These are phyloP conservation scores for Cuniculus paca DNA, from an alignment of 2,797 vertebrate genomes.

Conservation along the genomic window DNA sequence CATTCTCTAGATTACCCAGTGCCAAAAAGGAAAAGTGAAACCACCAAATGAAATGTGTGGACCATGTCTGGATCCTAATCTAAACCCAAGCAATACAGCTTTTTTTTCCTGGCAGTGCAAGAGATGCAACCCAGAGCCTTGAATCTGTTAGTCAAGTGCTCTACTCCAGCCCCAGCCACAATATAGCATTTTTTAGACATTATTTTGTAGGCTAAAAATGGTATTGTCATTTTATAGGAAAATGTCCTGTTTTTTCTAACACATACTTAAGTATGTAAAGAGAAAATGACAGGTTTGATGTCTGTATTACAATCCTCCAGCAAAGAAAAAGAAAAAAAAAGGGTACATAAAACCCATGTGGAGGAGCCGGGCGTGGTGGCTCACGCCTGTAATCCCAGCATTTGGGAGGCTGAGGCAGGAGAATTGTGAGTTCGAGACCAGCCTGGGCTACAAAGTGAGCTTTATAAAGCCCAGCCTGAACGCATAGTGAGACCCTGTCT, in stretches of 20 bases:
- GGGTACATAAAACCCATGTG: too few relatives aligned
- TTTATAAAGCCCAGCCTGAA: too few relatives aligned
- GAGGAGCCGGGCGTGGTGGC: too few relatives aligned
- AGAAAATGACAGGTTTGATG: neutral
- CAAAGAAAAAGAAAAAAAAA: neutral
- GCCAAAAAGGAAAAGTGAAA: neutral
- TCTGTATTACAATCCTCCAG: neutral
- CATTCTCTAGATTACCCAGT: neutral
- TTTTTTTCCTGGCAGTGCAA: neutral
- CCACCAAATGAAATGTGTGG: neutral
- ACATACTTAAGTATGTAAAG: neutral
- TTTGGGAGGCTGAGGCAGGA: too few relatives aligned
- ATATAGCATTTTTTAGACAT: neutral
- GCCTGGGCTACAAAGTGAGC: too few relatives aligned
- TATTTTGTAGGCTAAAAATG: constrained; percentile 43
- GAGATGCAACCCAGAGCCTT: neutral
- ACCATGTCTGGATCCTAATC: neutral
- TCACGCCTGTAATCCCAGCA: too few relatives aligned
- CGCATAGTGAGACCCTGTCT: too few relatives aligned
- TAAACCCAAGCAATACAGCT: neutral
- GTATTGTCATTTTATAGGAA: neutral
- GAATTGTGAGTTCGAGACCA: too few relatives aligned
- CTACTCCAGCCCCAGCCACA: neutral
- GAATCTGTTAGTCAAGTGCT: neutral
- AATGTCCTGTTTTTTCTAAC: neutral